Base-by-base conservation (phyloP, 2,888 invertebrate species). In the Tipula vernalis region DNA sequence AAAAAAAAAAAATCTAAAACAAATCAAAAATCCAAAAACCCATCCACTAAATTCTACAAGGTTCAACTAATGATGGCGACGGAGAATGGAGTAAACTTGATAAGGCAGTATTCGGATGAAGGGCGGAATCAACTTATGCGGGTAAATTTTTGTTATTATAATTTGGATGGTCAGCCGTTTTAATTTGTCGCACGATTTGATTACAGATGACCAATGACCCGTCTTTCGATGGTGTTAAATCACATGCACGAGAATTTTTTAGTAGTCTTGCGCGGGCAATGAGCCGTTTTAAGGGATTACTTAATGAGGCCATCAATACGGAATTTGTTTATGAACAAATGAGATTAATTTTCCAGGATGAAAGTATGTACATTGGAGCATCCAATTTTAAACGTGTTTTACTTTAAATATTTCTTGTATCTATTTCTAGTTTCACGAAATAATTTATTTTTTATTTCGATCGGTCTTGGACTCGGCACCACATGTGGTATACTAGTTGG, bases 391-490 rank as follows among this genome's bases (percentile, higher is more conserved):
- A 57, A 41, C 41, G 36, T 36, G 36, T 36, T 85, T 5, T 41
- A 39, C 18, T 86, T n/a, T 71, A 39, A 5, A 39, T 39, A 39
- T 36, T 39, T 12, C 10, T 36, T 13, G 36, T 28, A 57, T 86
- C 0, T 6, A 18, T 57, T 88, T 88, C 57, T 88, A 91, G 91
- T 90, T 87, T 89, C 89, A 47, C 88, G 90, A 87, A 89, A 90
- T 57, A 90, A 90, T 86, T 87, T 91, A 12, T 90, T 90, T 86
- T 90, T 90, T 87, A 90, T 91, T 36, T 90, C 90, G 86, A 89
- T 90, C 51, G 92, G 92, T 85, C 89, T 92, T 85, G 89, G 90
- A 6, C 88, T 91, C 42, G 92, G 92, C 3, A 89, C 90, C 51
- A 88, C 90, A 4, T 89, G 91, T 86, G 91, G 91, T 0, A 88